A percentile compares a stretch with the other conserved stretches of the same genome.
Evolutionary conservation across 2,113 vertebrate species (phyloP).

Genomic region (Taurulus bubalis): DNA sequence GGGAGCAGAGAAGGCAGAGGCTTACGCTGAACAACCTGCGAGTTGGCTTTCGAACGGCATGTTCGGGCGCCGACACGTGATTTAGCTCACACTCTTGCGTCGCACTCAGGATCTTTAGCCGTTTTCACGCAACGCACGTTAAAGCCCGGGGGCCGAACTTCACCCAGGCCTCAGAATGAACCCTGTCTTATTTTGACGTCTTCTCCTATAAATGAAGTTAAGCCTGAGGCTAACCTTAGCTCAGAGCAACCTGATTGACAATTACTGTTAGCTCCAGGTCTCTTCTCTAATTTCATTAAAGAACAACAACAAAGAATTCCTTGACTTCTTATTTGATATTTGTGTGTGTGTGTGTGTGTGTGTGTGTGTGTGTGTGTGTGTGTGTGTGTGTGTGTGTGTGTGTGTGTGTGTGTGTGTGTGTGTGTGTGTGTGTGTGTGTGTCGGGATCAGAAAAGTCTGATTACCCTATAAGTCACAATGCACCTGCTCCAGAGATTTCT

Average conservation of each 20-base stretch:
- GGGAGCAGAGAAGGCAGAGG: constrained; percentile 26
- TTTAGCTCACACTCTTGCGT: constrained; percentile 29
- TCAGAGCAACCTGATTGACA: constrained; percentile 11
- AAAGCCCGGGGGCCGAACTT: constrained; percentile 28
- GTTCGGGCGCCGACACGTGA: constrained; percentile 44
- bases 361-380: too few relatives aligned
- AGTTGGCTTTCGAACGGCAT: too few relatives aligned
- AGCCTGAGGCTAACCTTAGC: constrained; percentile 29
- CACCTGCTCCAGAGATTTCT: constrained; percentile 3
- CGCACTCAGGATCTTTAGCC: constrained; percentile 10
- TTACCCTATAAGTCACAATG: neutral
- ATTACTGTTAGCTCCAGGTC: constrained; percentile 32
- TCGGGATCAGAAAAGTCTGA: neutral
- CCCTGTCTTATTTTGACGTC: neutral
- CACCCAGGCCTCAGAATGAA: neutral
- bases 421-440: too few relatives aligned
- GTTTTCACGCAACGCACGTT: constrained; percentile 24
- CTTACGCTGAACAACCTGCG: constrained; percentile 52
- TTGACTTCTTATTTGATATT: neutral
- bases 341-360: neutral
- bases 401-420: neutral
- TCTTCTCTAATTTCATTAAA: neutral
- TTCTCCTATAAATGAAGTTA: constrained; percentile 9
- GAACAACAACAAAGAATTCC: neutral
- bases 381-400: neutral